These are phyloP conservation scores for Vanessa atalanta DNA, from an alignment of 1,140 invertebrate species.

Conservation along the genomic window DNA sequence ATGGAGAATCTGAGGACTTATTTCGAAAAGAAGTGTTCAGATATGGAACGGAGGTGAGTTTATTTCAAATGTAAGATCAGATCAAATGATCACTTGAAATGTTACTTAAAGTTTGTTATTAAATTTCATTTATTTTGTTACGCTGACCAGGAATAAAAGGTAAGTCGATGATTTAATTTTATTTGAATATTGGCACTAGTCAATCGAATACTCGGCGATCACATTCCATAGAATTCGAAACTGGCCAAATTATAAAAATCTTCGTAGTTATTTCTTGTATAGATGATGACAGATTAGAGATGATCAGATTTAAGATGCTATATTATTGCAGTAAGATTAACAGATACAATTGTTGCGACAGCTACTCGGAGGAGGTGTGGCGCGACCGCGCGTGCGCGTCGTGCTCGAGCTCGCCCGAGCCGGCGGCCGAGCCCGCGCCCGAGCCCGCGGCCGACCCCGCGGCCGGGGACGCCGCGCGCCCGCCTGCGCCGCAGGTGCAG, in stretches of 20 bases:
- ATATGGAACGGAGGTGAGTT: conserved; percentile 87
- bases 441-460: conserved; percentile 50
- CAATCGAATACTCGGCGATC: not conserved
- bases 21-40: conserved; percentile 88
- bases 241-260: too few relatives aligned
- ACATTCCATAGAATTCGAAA: not conserved
- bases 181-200: not conserved
- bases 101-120: not conserved
- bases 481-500: conserved; percentile 48
- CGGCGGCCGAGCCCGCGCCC: conserved; percentile 47
- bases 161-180: conserved; percentile 38
- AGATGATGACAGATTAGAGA: too few relatives aligned
- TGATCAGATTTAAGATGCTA: too few relatives aligned
- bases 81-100: not conserved
- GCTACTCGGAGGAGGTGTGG: conserved; percentile 71
- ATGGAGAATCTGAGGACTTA: conserved; percentile 89
- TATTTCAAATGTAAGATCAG: conserved; percentile 4
- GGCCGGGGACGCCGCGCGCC: conserved; percentile 49
- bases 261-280: too few relatives aligned
- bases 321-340: too few relatives aligned
- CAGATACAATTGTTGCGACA: conserved; percentile 18
- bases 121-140: conserved; percentile 35
- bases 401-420: conserved; percentile 40
- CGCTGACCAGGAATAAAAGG: conserved; percentile 55
- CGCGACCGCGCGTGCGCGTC: conserved; percentile 59